phyloP scores from a whole-genome alignment of 2,888 invertebrate genomes.

The Drosophila demipolita region DNA sequence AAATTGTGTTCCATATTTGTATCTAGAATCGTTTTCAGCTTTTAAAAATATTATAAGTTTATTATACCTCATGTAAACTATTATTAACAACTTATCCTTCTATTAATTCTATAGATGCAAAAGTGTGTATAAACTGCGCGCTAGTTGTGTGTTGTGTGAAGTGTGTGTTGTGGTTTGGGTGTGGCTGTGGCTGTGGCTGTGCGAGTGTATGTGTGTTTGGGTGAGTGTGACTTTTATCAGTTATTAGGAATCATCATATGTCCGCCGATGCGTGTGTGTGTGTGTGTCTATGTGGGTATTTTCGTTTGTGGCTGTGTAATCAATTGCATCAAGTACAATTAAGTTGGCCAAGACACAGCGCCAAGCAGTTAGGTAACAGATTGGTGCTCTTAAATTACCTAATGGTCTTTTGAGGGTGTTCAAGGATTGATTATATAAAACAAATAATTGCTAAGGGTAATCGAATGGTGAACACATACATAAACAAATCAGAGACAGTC shows the following conservation, averaged over 20 bases:
- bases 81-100: constrained; percentile 71
- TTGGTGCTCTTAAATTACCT: constrained; percentile 32
- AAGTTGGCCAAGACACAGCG: constrained; percentile 69
- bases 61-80: constrained; percentile 52
- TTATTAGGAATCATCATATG: constrained; percentile 79
- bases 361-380: constrained; percentile 37
- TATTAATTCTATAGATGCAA: constrained; percentile 64
- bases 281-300: constrained; percentile 23
- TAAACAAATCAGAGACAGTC: constrained; percentile 2
- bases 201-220: constrained; percentile 20
- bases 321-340: constrained; percentile 76
- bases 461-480: not conserved
- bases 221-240: constrained; percentile 31
- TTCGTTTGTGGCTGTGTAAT: constrained; percentile 53
- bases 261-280: constrained; percentile 36
- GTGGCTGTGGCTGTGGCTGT: constrained; percentile 10
- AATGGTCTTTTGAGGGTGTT: constrained; percentile 39
- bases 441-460: constrained; percentile 11
- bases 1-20: constrained; percentile 48
- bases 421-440: constrained; percentile 18
- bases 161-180: constrained; percentile 2
- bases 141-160: constrained; percentile 48
- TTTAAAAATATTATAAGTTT: constrained; percentile 64
- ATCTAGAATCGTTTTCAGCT: constrained; percentile 58
- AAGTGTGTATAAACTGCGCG: constrained; percentile 59